Evolutionary conservation across 2,797 vertebrate species (phyloP).

Genomic region (Carapus acus): DNA sequence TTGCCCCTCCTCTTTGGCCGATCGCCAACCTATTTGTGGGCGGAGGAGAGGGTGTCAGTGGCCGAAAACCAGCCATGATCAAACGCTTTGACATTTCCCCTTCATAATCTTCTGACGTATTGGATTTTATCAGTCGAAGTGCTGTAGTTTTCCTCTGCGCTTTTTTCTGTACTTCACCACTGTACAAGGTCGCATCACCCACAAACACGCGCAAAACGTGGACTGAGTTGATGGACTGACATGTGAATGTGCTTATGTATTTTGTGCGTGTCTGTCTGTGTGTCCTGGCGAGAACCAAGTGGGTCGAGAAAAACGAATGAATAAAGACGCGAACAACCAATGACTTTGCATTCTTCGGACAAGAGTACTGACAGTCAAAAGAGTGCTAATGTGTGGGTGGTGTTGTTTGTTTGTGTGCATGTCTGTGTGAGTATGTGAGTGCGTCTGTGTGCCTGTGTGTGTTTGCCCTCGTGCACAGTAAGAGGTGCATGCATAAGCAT

Average conservation of each 20-base stretch:
- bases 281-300: no score
- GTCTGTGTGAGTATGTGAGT: neutral
- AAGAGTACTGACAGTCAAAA: neutral
- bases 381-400: neutral
- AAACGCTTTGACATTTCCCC: conserved; percentile 17
- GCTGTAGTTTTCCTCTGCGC: no score
- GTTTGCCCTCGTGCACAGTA: no score
- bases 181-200: no score
- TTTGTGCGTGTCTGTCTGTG: no score
- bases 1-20: neutral
- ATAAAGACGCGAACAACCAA: conserved; percentile 1
- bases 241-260: no score
- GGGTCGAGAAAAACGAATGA: conserved; percentile 19
- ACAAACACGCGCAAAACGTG: neutral
- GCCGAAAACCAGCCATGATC: no score
- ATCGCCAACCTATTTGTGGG: conserved; percentile 15
- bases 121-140: no score
- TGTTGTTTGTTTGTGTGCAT: neutral
- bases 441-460: no score
- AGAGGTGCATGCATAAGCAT: no score
- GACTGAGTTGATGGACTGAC: conserved; percentile 7
- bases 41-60: neutral
- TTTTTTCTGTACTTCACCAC: no score
- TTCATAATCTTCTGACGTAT: no score
- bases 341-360: conserved; percentile 7